Evolutionary conservation across 2,888 invertebrate species (phyloP).

Genomic region (Drosophila limbata): DNA sequence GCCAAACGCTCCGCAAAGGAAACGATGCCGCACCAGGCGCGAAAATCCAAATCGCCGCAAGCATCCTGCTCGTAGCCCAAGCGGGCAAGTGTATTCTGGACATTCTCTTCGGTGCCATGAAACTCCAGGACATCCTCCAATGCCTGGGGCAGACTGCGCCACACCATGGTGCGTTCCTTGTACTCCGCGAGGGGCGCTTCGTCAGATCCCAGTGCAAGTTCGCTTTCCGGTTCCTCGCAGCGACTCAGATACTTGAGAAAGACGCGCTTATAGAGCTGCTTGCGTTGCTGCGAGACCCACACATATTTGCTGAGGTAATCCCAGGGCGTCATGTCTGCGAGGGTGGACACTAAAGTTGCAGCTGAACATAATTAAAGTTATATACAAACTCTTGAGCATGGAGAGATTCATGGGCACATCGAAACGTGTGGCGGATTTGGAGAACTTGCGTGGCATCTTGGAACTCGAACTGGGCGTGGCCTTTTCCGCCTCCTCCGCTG

Average conservation of each 20-base stretch:
- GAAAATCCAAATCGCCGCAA: constrained; percentile 88
- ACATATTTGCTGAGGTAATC: constrained; percentile 90
- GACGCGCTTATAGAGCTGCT: constrained; percentile 87
- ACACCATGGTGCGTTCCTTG: constrained; percentile 80
- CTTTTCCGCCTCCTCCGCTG: constrained; percentile 63
- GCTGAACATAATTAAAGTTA: no score
- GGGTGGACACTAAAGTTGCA: neutral
- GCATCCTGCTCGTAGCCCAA: constrained; percentile 66
- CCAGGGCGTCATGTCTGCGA: constrained; percentile 89
- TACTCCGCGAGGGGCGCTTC: constrained; percentile 68
- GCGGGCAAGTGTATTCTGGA: constrained; percentile 73
- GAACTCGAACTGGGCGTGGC: constrained; percentile 60
- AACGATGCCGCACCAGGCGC: constrained; percentile 92
- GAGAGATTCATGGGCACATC: constrained; percentile 90
- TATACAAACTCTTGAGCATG: constrained; percentile 82
- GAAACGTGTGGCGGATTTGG: constrained; percentile 90
- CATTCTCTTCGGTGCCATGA: constrained; percentile 83
- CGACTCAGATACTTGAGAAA: constrained; percentile 84
- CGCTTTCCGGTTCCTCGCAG: constrained; percentile 74
- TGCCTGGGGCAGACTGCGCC: constrained; percentile 81
- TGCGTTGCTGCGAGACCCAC: constrained; percentile 87
- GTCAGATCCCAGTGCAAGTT: constrained; percentile 50
- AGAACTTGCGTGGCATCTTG: constrained; percentile 91
- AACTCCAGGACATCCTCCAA: constrained; percentile 85
- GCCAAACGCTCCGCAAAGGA: constrained; percentile 90